A percentile compares a stretch with the other conserved stretches of the same genome.
Evolutionary conservation across 2,888 invertebrate genomes (phyloP).

Genomic region (Stenodera caucasica): DNA sequence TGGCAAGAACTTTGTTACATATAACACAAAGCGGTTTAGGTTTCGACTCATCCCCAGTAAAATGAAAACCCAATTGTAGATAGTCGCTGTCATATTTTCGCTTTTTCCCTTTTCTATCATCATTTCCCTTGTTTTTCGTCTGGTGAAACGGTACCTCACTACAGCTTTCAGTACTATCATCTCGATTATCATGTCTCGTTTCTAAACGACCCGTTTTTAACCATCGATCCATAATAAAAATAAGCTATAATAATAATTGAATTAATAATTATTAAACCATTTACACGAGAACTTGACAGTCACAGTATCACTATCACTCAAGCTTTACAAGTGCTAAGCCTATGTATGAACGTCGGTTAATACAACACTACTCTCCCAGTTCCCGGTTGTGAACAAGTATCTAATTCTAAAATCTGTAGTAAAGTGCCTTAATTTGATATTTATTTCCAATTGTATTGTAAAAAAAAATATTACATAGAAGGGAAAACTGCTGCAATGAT

Average conservation of each 20-base stretch:
- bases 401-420: slow-evolving; percentile 2
- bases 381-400: background rate
- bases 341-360: background rate
- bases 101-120: background rate
- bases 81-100: slow-evolving; percentile 1
- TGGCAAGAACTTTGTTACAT: background rate
- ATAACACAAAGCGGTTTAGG: background rate
- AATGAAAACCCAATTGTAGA: background rate
- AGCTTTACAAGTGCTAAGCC: background rate
- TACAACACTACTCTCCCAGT: background rate
- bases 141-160: slow-evolving; percentile 1
- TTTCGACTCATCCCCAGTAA: slow-evolving; percentile 1
- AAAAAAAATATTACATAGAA: background rate
- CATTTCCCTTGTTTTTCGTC: background rate
- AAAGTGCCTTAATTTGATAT: background rate
- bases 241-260: too few species aligned
- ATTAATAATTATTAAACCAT: background rate
- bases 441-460: slow-evolving; percentile 4
- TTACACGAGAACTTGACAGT: background rate
- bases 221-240: background rate
- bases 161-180: background rate
- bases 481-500: background rate
- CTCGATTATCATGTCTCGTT: background rate
- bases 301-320: background rate
- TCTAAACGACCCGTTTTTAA: too few species aligned